Base-by-base conservation (phyloP, 2,888 invertebrate genomes). In the Chrysolina haemoptera region DNA sequence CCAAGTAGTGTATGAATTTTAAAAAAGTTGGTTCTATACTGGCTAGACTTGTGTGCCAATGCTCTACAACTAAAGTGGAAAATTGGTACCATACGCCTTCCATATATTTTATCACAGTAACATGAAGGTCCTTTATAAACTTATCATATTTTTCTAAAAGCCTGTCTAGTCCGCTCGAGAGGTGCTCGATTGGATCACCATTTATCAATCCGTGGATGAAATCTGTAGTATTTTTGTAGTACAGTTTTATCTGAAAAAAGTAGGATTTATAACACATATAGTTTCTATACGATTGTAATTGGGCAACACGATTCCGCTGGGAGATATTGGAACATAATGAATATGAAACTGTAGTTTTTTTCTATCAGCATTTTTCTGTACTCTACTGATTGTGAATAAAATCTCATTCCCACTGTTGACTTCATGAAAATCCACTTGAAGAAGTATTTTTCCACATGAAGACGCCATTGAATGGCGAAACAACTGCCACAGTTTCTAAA, bases 1-100 rank as follows among this genome's bases (percentile, higher is more conserved):
- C 96, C 0, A 94, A 87, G 81, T 95, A 95, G 83, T 95, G 94
- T 62, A 94, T 84, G 18, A 95, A 89, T 79, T 93, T 93, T 76
- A 96, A 93, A 81, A 95, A 93, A 75, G 94, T 89, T 3, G 96
- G 96, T 82, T 96, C 95, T 35, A 96, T 90, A 2, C 93, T 91
- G 76, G 93, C 93, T 0, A 96, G 86, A 0, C 94, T 89, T 74
- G 91, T 92, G 73, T 93, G 91, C 95, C 95, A 95, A 83, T 95
- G 94, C 64, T 91, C 90, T 0, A 91, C 88, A 0, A 94, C 82
- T 69, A 93, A 89, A 1, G 88, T 87, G 2, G 92, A 91, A 8
- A 93, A 91, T 82, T 93, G 93, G 12, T 91, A 90, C 93, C 94
- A 95, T 14, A 95, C 89, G 67, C 92, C 91, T 82, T 95, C 94